phyloP scores from a whole-genome alignment of 37 sponge, comb jelly and placozoan genomes.

The Hormiphora californensis region DNA sequence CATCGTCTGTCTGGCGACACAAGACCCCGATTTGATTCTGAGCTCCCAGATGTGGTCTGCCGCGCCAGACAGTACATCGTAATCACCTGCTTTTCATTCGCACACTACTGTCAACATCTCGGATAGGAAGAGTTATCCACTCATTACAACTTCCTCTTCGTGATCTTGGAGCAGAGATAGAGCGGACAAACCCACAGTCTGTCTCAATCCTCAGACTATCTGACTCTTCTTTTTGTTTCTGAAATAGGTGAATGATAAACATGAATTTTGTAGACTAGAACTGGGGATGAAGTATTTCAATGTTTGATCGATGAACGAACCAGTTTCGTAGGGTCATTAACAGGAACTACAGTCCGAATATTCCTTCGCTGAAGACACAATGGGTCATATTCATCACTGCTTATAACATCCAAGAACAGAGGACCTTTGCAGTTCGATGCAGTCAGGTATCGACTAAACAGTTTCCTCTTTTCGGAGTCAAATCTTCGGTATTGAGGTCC shows the following conservation, averaged over 20 bases:
- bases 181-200: not conserved
- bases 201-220: not conserved
- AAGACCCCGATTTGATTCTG: no score
- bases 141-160: not conserved
- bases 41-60: no score
- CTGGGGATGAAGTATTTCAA: no score
- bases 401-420: slow-evolving; percentile 2
- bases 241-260: not conserved
- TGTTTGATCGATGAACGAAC: no score
- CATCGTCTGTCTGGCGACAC: no score
- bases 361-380: not conserved
- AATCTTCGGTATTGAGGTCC: not conserved
- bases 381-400: not conserved
- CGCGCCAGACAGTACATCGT: not conserved
- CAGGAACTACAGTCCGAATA: not conserved
- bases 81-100: not conserved
- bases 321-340: slow-evolving; percentile 11
- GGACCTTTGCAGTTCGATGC: not conserved
- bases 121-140: not conserved
- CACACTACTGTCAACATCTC: slow-evolving; percentile 39
- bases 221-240: not conserved
- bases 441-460: not conserved
- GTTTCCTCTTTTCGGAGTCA: not conserved
- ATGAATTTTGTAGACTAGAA: not conserved
- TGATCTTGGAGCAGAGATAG: not conserved